Conservation (phyloP, 1,140 invertebrate genomes). For the Cherax quadricarinatus region DNA sequence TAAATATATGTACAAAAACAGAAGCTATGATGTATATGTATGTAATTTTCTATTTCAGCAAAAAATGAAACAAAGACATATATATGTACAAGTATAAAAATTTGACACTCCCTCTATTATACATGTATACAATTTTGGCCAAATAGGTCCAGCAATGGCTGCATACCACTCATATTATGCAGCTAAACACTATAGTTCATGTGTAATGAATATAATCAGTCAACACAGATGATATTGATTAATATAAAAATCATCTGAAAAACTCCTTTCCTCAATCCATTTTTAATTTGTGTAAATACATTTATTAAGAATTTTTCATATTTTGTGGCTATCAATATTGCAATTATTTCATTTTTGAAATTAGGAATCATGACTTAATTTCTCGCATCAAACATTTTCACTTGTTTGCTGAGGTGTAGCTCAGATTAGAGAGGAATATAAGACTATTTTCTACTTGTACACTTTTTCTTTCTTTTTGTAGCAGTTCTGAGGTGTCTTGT, state of each 20-base stretch:
- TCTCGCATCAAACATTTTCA: background rate
- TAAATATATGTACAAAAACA: background rate
- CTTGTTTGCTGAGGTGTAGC: background rate
- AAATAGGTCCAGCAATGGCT: background rate
- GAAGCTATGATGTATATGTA: background rate
- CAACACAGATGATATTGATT: background rate
- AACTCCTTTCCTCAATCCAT: background rate
- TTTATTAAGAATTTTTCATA: background rate
- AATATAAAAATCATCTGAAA: background rate
- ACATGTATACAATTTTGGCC: background rate
- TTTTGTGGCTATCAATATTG: background rate
- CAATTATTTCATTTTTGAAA: background rate
- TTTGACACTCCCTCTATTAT: background rate
- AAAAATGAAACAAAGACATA: background rate
- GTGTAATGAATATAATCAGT: background rate
- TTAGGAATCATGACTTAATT: background rate
- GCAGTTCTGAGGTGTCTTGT: background rate
- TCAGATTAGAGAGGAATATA: background rate
- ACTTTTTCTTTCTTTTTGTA: conserved; percentile 17
- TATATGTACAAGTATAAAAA: background rate
- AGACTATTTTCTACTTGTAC: background rate
- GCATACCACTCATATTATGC: background rate
- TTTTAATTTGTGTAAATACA: background rate
- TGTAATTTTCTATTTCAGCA: background rate
- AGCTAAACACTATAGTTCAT: background rate